phyloP scores from a whole-genome alignment of 2,797 vertebrate genomes.

The Threskiornis aethiopicus region DNA sequence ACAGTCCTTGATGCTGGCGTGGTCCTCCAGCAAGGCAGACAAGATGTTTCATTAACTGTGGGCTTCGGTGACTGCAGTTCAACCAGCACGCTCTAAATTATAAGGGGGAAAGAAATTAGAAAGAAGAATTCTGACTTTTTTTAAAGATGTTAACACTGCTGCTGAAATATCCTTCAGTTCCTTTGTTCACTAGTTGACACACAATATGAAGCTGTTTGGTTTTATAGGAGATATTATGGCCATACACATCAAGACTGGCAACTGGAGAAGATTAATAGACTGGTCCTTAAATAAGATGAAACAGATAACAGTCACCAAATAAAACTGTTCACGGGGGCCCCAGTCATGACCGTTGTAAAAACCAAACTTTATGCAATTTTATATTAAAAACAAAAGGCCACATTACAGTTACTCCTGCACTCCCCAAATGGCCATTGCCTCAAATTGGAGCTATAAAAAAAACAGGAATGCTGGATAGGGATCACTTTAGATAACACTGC shows the following conservation, averaged over 20 bases:
- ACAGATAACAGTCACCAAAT: not conserved
- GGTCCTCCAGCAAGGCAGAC: not conserved
- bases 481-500: not conserved
- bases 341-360: fast-evolving
- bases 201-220: not conserved
- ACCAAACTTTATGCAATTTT: not conserved
- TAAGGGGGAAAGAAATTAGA: not conserved
- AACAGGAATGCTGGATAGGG: not conserved
- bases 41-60: not conserved
- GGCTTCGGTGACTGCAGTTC: not conserved
- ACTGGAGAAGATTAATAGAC: not conserved
- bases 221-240: not conserved
- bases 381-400: not conserved
- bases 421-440: not conserved
- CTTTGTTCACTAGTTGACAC: not conserved
- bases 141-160: not conserved
- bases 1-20: fast-evolving
- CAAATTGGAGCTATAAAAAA: not conserved
- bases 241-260: not conserved
- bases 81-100: not conserved
- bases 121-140: not conserved
- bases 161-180: not conserved
- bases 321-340: not conserved
- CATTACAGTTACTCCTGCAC: not conserved
- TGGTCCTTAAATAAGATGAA: not conserved